A percentile compares a stretch with the other conserved stretches of the same genome.
These are phyloP conservation scores for Echeneis naucrates DNA, from an alignment of 2,797 vertebrate genomes.

Conservation along the genomic window DNA sequence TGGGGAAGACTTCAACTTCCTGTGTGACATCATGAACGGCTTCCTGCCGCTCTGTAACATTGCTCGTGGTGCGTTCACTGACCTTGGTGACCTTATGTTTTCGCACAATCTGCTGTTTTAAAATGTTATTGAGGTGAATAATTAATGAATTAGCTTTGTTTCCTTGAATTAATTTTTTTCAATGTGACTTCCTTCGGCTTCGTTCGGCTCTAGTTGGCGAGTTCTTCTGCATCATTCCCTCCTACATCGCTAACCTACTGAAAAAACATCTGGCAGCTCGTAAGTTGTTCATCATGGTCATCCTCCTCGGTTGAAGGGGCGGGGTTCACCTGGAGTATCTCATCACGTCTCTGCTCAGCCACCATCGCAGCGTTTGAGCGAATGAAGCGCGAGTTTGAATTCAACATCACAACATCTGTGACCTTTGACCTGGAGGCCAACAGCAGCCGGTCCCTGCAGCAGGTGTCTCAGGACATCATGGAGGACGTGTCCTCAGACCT, in stretches of 20 bases:
- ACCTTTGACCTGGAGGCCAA: conserved; percentile 80
- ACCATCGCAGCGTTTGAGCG: conserved; percentile 71
- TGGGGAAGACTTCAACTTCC: conserved; percentile 70
- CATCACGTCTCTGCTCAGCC: conserved; percentile 71
- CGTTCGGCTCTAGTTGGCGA: conserved; percentile 71
- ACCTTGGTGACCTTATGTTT: background rate
- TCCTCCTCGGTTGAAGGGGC: too few relatives aligned
- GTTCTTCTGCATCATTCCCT: conserved; percentile 84
- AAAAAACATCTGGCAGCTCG: conserved; percentile 68
- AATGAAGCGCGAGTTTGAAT: conserved; percentile 89
- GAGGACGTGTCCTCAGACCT: conserved; percentile 77
- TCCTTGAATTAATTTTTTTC: too few relatives aligned
- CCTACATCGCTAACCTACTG: conserved; percentile 75
- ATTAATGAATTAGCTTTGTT: too few relatives aligned
- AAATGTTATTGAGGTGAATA: too few relatives aligned
- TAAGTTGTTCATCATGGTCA: conserved; percentile 50
- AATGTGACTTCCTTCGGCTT: too few relatives aligned
- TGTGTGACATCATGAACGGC: conserved; percentile 84
- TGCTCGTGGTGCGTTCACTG: conserved; percentile 72
- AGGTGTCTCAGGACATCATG: conserved; percentile 85
- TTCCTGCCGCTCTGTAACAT: conserved; percentile 86
- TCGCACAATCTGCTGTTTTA: too few relatives aligned
- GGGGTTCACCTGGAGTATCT: too few relatives aligned
- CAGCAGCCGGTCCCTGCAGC: conserved; percentile 84
- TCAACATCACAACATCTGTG: conserved; percentile 84